Evolutionary conservation across 2,113 vertebrate species (phyloP), one percentile per base, ranked within the genome.

Genomic region (Isichthys henryi): DNA sequence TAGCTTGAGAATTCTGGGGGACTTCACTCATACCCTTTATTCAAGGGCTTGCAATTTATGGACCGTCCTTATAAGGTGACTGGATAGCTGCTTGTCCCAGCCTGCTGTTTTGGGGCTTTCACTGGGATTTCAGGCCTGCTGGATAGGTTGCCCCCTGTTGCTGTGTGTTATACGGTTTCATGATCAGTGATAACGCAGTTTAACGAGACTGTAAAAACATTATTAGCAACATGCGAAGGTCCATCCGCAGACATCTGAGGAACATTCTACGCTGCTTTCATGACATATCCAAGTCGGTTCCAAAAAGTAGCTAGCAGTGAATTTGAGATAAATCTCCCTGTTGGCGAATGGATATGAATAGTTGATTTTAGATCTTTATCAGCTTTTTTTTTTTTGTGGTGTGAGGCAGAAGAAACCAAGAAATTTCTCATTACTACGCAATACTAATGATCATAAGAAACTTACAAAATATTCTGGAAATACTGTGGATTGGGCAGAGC

Each of bases 121-220:
- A 77, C 31, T 77, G 70, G 31, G 70, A 84, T 9, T 84, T 45
- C 82, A 48, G 82, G 82, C 15, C 19, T 19, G 21, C 39, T 11
- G 21, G 82, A 84, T 35, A 39, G 74, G 35, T 80, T 17, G 11
- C 15, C 5, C 17, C 2, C 21, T 48, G 45, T 48, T 48, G 39
- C 43, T 48, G 45, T 0, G 43, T 46, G 10, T 84, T n/a, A 48
- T 84, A 39, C 0, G 6, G 19, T n/a, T 39, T 43, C 5, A 0
- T 35, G 15, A 58, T 39, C 50, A 56, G 86, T 43, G 5, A 49
- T 87, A 53, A 10, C 0, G 17, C 17, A 52, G 27, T 88, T 62
- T 88, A 62, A 88, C 35, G 10, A 88, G 53, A 88, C 31, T 23
- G 19, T 88, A 88, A 88, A 88, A 58, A 62, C 15, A 62, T 46